These are phyloP conservation scores for Emydoidea blandingii DNA, from an alignment of 2,797 vertebrate species.

Conservation along the genomic window DNA sequence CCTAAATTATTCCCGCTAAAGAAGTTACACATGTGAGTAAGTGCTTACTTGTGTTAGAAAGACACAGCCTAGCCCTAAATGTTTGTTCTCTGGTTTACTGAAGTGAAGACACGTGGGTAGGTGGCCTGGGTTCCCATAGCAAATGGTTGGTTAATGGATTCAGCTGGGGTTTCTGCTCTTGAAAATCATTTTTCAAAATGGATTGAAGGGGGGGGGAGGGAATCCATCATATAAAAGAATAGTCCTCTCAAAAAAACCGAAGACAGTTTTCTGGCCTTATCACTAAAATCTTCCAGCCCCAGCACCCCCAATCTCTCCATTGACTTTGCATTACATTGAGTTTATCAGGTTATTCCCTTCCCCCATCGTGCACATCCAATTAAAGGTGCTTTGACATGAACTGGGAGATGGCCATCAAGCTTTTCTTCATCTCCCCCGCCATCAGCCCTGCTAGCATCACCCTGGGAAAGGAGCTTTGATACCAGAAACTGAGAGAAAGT, in stretches of 20 bases:
- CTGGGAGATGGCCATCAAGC: not conserved
- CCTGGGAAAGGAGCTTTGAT: slow-evolving; percentile 74
- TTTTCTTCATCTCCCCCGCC: not conserved
- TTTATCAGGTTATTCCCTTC: slow-evolving; percentile 39
- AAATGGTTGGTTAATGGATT: not conserved
- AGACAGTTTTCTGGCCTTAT: not conserved
- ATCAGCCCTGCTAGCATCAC: not conserved
- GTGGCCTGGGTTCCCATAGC: not conserved
- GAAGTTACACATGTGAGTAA: not conserved
- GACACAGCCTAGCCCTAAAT: not conserved
- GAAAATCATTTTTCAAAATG: slow-evolving; percentile 45
- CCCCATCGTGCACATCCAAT: not conserved
- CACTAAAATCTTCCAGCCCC: slow-evolving; percentile 3
- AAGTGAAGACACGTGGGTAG: not conserved
- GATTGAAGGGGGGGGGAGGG: not conserved
- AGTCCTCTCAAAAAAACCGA: not conserved
- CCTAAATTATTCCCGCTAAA: not conserved
- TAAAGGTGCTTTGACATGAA: slow-evolving; percentile 49
- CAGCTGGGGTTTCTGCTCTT: not conserved
- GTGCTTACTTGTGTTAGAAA: not conserved
- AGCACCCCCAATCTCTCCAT: slow-evolving; percentile 8
- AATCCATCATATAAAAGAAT: slow-evolving; percentile 18
- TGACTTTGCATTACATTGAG: not conserved
- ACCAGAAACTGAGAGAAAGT: slow-evolving; percentile 80
- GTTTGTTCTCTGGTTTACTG: not conserved